Evolutionary conservation across 2,888 invertebrate species (phyloP).

Genomic region (Scelioninae gen. 2): DNA sequence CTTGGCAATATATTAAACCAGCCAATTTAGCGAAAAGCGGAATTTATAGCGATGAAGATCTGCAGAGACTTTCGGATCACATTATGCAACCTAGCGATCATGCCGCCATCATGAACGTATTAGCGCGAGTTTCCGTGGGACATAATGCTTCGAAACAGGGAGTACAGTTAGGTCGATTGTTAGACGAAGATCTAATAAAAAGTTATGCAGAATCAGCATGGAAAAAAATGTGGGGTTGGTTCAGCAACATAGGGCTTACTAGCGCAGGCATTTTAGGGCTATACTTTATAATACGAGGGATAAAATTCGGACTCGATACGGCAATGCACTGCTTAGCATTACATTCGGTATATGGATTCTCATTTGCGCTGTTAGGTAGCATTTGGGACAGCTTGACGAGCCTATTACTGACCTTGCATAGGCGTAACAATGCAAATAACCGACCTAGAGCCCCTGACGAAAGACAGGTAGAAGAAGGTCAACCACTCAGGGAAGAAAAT

Average conservation of each 20-base stretch:
- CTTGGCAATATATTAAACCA: too few species aligned
- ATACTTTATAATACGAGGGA: neutral
- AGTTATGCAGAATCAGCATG: neutral
- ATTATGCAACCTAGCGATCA: too few species aligned
- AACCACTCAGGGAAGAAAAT: too few species aligned
- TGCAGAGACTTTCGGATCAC: too few species aligned
- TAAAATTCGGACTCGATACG: slow-evolving; percentile 11
- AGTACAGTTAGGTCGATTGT: neutral
- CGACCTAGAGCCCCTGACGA: too few species aligned
- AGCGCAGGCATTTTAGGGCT: slow-evolving; percentile 7
- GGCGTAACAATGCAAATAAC: too few species aligned
- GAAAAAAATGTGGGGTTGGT: slow-evolving; percentile 4
- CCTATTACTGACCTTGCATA: too few species aligned
- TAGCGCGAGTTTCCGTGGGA: neutral
- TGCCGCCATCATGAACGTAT: neutral
- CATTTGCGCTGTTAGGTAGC: neutral
- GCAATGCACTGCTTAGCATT: slow-evolving; percentile 1
- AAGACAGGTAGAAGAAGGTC: too few species aligned
- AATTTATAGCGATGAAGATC: neutral
- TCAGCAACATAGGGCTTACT: neutral
- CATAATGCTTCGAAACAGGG: neutral
- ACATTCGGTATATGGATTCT: slow-evolving; percentile 13
- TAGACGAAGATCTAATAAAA: neutral
- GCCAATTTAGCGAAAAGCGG: neutral
- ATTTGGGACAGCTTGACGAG: slow-evolving; percentile 3